These are phyloP conservation scores for Symphodus melops DNA, from an alignment of 2,113 vertebrate species.

Conservation along the genomic window DNA sequence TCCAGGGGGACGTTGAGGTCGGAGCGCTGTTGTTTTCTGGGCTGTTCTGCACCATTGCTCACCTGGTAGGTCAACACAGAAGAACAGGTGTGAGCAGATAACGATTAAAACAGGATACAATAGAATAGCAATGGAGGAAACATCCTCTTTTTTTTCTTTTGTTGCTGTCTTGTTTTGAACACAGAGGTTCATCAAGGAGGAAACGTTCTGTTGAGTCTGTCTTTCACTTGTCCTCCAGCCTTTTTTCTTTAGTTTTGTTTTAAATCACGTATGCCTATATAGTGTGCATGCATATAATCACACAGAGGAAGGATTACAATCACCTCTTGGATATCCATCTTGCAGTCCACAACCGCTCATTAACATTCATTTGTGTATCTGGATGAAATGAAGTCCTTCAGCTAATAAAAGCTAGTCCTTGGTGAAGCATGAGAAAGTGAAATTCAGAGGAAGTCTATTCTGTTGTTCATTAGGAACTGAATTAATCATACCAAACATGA, in stretches of 20 bases:
- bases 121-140: neutral
- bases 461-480: slow-evolving; percentile 19
- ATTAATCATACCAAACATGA: slow-evolving; percentile 34
- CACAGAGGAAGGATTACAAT: slow-evolving; percentile 30
- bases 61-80: slow-evolving; percentile 81
- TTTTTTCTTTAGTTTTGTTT: slow-evolving; percentile 11
- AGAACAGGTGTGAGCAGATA: slow-evolving; percentile 27
- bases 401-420: slow-evolving; percentile 29
- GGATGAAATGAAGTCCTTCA: slow-evolving; percentile 39
- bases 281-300: slow-evolving; percentile 18
- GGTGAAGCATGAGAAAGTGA: slow-evolving; percentile 1
- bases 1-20: slow-evolving; percentile 95
- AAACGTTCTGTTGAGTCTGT: slow-evolving; percentile 1
- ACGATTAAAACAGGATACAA: neutral
- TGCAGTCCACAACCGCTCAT: slow-evolving; percentile 31
- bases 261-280: slow-evolving; percentile 13
- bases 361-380: slow-evolving; percentile 44
- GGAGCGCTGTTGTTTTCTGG: slow-evolving; percentile 95
- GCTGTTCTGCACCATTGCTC: slow-evolving; percentile 90
- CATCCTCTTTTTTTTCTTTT: neutral
- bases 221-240: slow-evolving; percentile 28
- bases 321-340: slow-evolving; percentile 32
- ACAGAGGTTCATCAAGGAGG: neutral
- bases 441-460: slow-evolving; percentile 11
- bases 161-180: neutral